A percentile compares a stretch with the other conserved stretches of the same genome.
Conservation (phyloP, 1,140 invertebrate genomes). For the Aphis gossypii region DNA sequence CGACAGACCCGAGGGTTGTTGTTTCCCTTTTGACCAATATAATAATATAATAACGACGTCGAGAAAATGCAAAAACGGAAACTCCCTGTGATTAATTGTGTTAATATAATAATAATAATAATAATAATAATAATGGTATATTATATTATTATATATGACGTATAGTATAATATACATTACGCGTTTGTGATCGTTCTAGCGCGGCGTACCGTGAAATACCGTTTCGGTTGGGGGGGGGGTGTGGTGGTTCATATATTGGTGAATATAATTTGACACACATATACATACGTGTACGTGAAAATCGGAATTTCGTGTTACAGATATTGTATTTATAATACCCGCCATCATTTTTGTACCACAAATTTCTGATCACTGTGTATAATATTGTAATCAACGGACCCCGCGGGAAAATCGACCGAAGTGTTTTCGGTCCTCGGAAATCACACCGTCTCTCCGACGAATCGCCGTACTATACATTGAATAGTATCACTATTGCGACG, state of each 20-base stretch:
- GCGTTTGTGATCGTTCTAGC: neutral
- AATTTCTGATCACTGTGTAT: neutral
- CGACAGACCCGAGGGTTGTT: neutral
- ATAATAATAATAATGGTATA: slow-evolving; percentile 35
- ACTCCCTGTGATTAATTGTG: slow-evolving; percentile 26
- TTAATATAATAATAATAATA: slow-evolving; percentile 31
- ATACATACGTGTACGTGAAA: neutral
- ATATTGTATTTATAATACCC: neutral
- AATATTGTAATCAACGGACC: neutral
- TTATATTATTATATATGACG: neutral
- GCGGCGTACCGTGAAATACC: slow-evolving; percentile 13
- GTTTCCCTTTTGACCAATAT: neutral
- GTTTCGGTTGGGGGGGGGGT: neutral
- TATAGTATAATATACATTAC: neutral
- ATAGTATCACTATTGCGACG: too few relatives aligned
- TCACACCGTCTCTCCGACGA: fast-evolving
- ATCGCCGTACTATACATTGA: too few relatives aligned
- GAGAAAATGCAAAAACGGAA: slow-evolving; percentile 33
- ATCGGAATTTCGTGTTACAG: neutral
- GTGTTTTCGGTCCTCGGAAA: neutral
- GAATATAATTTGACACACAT: neutral
- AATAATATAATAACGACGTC: slow-evolving; percentile 28
- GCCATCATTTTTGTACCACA: neutral
- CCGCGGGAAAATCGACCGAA: neutral
- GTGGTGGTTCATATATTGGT: neutral